Base-by-base conservation (phyloP, 2,113 vertebrate genomes). In the Peucedramus taeniatus region DNA sequence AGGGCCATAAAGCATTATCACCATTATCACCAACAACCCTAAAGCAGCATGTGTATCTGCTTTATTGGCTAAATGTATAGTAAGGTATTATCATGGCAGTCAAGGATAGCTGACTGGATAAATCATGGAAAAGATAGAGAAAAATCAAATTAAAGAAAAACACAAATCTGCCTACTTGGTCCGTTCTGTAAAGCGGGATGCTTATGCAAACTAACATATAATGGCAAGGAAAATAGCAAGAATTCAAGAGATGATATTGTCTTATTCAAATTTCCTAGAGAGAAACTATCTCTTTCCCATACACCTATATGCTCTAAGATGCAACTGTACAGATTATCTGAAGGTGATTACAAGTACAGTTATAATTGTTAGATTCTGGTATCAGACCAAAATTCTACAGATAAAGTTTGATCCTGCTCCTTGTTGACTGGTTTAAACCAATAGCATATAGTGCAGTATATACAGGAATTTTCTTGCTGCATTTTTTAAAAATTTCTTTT, bases 161-260 rank as follows among this genome's bases (percentile, higher is more conserved):
- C 16, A 90, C 10, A 83, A 51, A 19, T 78, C 60, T 89, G 19
- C 18, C 64, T 87, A 19, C 76, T 78, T 15, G 21, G 56, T 91
- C 69, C 72, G 94, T 95, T 96, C 51, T 91, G 24, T 95, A 90
- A 97, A 97, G 94, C 75, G 31, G 33, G 87, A 82, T 74, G 70
- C 44, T 95, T 97, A 91, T 91, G 94, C 70, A 87, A 97, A 95
- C 91, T 93, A 95, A 80, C 49, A 79, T 79, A 93, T 92, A 95
- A 96, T 76, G 93, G 91, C 91, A 96, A 93, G 71, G 94, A 94
- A 95, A 94, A 82, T 45, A 96, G 3, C 12, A 90, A 97, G 96
- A 98, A 98, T 98, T 97, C 97, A 98, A 96, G 82, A 68, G 37
- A 89, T 15, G 2, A 47, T 64, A 33, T 19, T 39, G 19, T 44